These are phyloP conservation scores for Bellardia bayeri DNA, from an alignment of 2,888 invertebrate genomes.

Conservation along the genomic window DNA sequence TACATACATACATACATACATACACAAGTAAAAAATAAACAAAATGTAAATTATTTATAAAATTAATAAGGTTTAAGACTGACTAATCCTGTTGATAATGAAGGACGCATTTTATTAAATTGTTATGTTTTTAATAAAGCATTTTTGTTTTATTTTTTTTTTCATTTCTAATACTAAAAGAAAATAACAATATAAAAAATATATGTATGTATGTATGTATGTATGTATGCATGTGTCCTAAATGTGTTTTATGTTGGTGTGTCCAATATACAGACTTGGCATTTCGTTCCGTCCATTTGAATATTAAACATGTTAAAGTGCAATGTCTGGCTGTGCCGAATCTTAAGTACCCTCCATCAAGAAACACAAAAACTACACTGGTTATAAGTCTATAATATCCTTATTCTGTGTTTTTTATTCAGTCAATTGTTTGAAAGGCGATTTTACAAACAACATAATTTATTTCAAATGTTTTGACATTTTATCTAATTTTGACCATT, in stretches of 20 bases:
- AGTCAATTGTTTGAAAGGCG: too few relatives aligned
- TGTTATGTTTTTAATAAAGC: conserved; percentile 60
- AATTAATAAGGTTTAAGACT: conserved; percentile 62
- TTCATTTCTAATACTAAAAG: conserved; percentile 1
- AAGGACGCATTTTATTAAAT: conserved; percentile 42
- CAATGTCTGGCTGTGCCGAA: too few relatives aligned
- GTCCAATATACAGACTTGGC: conserved; percentile 33
- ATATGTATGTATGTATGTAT: neutral
- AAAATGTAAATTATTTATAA: conserved; percentile 48
- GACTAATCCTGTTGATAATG: conserved; percentile 66
- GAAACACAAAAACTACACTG: too few relatives aligned
- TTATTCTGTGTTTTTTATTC: too few relatives aligned
- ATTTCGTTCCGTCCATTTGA: conserved; percentile 42
- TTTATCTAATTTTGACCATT: too few relatives aligned
- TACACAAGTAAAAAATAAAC: neutral
- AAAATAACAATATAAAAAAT: neutral
- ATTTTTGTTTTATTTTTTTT: neutral
- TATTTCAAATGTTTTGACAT: too few relatives aligned
- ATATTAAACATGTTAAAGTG: neutral
- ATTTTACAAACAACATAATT: too few relatives aligned
- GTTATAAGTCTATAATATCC: too few relatives aligned
- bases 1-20: neutral
- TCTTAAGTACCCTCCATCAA: too few relatives aligned
- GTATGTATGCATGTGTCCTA: neutral
- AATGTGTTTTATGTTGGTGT: conserved; percentile 35